Evolutionary conservation across 1,140 invertebrate species (phyloP).

Genomic region (Philaenus spumarius): DNA sequence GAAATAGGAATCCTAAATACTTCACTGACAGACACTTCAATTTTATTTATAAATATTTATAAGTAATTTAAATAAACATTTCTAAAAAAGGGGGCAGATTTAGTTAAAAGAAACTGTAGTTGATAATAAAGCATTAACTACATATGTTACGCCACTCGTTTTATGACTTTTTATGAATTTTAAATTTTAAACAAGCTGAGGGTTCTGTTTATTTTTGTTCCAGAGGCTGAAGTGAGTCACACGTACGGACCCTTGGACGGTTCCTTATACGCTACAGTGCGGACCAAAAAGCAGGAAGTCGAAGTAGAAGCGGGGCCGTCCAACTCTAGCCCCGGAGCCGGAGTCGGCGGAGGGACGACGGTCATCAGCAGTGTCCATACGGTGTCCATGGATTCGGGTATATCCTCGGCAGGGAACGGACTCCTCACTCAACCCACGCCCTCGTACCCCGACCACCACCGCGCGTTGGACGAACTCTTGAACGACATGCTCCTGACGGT

Average conservation of each 20-base stretch:
- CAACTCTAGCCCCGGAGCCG: slow-evolving; percentile 29
- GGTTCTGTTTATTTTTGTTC: slow-evolving; percentile 3
- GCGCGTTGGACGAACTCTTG: slow-evolving; percentile 64
- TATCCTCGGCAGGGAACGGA: slow-evolving; percentile 58
- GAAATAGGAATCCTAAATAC: no score
- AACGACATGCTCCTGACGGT: slow-evolving; percentile 76
- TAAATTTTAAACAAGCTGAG: no score
- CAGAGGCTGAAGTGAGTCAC: slow-evolving; percentile 44
- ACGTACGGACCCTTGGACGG: slow-evolving; percentile 80
- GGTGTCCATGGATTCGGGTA: slow-evolving; percentile 78
- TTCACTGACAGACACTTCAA: no score
- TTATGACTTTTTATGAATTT: no score
- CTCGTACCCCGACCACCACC: slow-evolving; percentile 36
- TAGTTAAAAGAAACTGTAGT: no score
- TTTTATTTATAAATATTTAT: no score
- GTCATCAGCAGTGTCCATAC: slow-evolving; percentile 51
- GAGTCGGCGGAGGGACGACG: slow-evolving; percentile 9
- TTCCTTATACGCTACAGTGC: slow-evolving; percentile 78
- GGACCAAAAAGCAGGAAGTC: slow-evolving; percentile 45
- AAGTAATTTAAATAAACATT: no score
- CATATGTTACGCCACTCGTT: no score
- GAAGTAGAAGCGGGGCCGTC: slow-evolving; percentile 37
- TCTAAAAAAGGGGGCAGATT: no score
- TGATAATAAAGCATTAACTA: no score
- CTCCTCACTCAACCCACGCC: slow-evolving; percentile 39